phyloP scores from a whole-genome alignment of 2,888 invertebrate genomes.

The Mylabris sibirica region DNA sequence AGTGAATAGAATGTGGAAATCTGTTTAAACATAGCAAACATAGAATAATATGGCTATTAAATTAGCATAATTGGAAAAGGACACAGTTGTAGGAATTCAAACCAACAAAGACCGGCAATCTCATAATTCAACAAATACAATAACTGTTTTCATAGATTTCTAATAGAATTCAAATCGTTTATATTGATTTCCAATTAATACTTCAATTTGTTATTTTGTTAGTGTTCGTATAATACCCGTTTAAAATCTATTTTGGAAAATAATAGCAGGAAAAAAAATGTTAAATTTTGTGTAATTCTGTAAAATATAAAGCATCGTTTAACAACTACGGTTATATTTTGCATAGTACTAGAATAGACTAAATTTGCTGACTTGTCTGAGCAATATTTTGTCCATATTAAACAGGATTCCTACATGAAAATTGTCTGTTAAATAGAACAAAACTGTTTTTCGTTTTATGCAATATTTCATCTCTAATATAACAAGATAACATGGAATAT shows the following conservation, averaged over 20 bases:
- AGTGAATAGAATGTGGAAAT: neutral
- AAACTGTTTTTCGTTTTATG: constrained; percentile 11
- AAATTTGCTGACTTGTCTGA: neutral
- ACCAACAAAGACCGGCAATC: neutral
- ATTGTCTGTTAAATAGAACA: constrained; percentile 11
- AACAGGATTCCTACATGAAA: constrained; percentile 4
- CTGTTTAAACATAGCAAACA: neutral
- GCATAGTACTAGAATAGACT: neutral
- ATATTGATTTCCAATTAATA: neutral
- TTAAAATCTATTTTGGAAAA: neutral
- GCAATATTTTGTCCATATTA: constrained; percentile 8
- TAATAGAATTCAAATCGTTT: constrained; percentile 3
- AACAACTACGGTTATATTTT: neutral
- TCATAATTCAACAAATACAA: constrained; percentile 10
- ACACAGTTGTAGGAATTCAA: neutral
- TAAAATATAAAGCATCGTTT: neutral
- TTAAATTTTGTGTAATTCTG: neutral
- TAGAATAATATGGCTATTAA: constrained; percentile 6
- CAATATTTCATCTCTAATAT: constrained; percentile 12
- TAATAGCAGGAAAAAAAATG: neutral
- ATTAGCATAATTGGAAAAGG: constrained; percentile 6
- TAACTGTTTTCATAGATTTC: constrained; percentile 8
- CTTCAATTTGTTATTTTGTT: neutral
- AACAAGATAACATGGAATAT: constrained; percentile 8
- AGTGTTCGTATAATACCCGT: neutral